These are phyloP conservation scores for Nannobrachium achirus DNA, from an alignment of 2,113 vertebrate genomes.

Conservation along the genomic window DNA sequence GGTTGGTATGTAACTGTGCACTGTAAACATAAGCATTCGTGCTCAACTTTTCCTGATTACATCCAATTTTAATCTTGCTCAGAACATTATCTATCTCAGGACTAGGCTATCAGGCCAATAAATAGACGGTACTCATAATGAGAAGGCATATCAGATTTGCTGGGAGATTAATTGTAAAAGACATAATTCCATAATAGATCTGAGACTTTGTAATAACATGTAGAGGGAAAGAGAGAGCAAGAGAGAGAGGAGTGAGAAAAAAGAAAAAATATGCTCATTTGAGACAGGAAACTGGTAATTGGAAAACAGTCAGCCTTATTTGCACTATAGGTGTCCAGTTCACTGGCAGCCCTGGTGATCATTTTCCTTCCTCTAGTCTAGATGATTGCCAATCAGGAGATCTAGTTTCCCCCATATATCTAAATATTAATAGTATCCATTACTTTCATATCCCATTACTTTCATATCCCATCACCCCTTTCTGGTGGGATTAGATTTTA, in stretches of 20 bases:
- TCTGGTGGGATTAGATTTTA: constrained; percentile 74
- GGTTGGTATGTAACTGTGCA: no score
- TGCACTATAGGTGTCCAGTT: constrained; percentile 52
- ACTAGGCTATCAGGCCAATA: no score
- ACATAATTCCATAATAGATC: neutral
- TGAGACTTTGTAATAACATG: neutral
- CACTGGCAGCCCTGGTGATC: constrained; percentile 55
- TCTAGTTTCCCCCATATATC: constrained; percentile 68
- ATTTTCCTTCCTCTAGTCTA: constrained; percentile 59
- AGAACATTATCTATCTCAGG: no score
- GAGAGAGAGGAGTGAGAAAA: neutral
- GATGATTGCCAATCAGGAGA: constrained; percentile 63
- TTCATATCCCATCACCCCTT: constrained; percentile 68
- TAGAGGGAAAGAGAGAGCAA: neutral
- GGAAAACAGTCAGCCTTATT: constrained; percentile 37
- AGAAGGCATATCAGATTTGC: neutral
- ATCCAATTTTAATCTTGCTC: no score
- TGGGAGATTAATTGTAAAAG: neutral
- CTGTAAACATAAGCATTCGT: no score
- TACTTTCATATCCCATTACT: constrained; percentile 78
- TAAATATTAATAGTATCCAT: constrained; percentile 82
- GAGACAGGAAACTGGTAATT: constrained; percentile 32
- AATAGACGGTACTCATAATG: neutral
- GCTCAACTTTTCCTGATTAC: no score
- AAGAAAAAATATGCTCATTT: constrained; percentile 22